A percentile compares a stretch with the other conserved stretches of the same genome.
Conservation (phyloP, 2,888 invertebrate species). For the Lapara coniferarum region DNA sequence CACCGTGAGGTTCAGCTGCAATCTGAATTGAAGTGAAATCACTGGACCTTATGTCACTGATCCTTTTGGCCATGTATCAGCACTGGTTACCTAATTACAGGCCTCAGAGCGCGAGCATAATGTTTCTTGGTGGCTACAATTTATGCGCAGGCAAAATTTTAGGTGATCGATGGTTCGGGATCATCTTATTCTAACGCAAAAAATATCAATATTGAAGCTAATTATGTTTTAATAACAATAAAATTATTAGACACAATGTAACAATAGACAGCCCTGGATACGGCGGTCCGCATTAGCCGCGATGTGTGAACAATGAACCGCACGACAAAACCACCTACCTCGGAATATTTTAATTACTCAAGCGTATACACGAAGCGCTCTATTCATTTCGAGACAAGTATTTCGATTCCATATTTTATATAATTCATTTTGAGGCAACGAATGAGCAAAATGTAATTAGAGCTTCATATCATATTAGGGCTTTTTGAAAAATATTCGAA, state of each 20-base stretch:
- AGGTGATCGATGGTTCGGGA: too few species aligned
- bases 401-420: neutral
- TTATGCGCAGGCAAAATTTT: too few species aligned
- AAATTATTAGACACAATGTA: neutral
- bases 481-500: too few species aligned
- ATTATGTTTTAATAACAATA: neutral
- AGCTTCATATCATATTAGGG: too few species aligned
- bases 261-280: slow-evolving; percentile 5
- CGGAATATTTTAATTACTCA: slow-evolving; percentile 5
- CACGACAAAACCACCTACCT: slow-evolving; percentile 6
- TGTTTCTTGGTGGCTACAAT: too few species aligned
- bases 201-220: neutral
- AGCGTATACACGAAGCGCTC: neutral
- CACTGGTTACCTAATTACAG: too few species aligned
- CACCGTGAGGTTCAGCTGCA: too few species aligned
- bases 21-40: too few species aligned
- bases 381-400: neutral
- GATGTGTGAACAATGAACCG: slow-evolving; percentile 15
- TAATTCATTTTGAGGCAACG: neutral
- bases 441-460: neutral
- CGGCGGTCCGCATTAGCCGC: slow-evolving; percentile 7
- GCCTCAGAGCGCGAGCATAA: too few species aligned
- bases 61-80: too few species aligned
- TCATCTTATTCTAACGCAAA: too few species aligned
- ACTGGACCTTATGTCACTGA: too few species aligned